Conservation (phyloP, 2,113 vertebrate species). For the Mugil cephalus region DNA sequence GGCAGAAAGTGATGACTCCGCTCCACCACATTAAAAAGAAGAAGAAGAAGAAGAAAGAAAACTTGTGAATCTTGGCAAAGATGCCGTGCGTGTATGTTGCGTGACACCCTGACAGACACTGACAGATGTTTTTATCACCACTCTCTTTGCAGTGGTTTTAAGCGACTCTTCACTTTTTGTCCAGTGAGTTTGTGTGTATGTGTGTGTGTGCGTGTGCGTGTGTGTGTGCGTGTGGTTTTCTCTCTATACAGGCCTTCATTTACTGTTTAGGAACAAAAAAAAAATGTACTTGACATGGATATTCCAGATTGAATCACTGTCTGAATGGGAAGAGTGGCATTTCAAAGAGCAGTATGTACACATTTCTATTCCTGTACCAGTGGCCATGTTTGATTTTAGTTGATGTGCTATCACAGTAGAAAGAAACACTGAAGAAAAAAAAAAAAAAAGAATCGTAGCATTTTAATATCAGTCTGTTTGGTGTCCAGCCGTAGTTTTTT, state of each 20-base stretch:
- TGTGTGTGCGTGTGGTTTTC: too few relatives aligned
- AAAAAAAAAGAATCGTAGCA: conserved; percentile 70
- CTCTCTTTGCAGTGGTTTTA: conserved; percentile 74
- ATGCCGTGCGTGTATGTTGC: conserved; percentile 51
- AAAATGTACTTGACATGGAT: conserved; percentile 62
- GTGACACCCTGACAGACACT: conserved; percentile 46
- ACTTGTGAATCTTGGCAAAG: conserved; percentile 57
- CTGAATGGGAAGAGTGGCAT: conserved; percentile 38
- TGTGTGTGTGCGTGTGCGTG: too few relatives aligned
- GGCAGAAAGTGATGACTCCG: conserved; percentile 36
- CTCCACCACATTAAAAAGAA: conserved; percentile 35
- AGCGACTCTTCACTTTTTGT: conserved; percentile 72
- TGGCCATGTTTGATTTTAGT: conserved; percentile 70
- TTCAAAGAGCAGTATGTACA: conserved; percentile 66
- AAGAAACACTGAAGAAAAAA: conserved; percentile 59
- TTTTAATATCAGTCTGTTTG: conserved; percentile 76
- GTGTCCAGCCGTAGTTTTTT: conserved; percentile 76
- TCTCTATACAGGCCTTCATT: conserved; percentile 73
- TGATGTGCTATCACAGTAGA: conserved; percentile 64
- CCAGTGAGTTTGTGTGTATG: conserved; percentile 70
- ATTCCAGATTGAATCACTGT: conserved; percentile 45
- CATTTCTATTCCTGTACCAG: conserved; percentile 53
- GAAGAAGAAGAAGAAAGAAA: conserved; percentile 34
- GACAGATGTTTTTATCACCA: conserved; percentile 62
- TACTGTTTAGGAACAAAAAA: conserved; percentile 70